Base-by-base conservation (phyloP, 2,113 vertebrate species). In the Nycticryphes semicollaris region DNA sequence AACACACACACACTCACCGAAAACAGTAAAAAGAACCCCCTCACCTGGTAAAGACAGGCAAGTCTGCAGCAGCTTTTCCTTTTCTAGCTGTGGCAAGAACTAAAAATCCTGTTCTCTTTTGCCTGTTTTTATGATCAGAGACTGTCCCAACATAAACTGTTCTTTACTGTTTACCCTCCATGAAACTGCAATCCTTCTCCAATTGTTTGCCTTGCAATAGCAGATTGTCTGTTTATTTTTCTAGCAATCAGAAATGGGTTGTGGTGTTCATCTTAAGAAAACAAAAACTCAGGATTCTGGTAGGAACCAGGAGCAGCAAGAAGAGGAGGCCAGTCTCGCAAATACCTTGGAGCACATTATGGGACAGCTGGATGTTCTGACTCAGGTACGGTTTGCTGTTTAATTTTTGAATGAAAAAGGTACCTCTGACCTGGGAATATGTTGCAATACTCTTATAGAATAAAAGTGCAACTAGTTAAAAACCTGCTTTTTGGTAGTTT, bases 341-440 rank as follows among this genome's bases (percentile, higher is more conserved):
- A 98, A 82, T 96, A 99, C 99, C 3, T 98, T 99, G 91, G 98
- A 99, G 85, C 99, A 99, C 95, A 99, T 99, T n/a, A 98, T 99
- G 93, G 97, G 98, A 84, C 99, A 99, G 89, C 97, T 99, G 94
- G 99, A 99, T 70, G 98, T 99, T 96, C 98, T 99, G 77, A 99
- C 99, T 76, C 99, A 99, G 99, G 99, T 99, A 98, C 95, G 91
- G 12, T 57, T 83, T 91, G 13, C 37, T 89, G 47, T 92, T 84
- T 74, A 43, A 54, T 78, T 85, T 91, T 56, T 5, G 24, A 24
- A 15, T 69, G 37, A 27, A 62, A 48, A 43, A 47, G 19, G 19
- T 82, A 24, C 24, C 24, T 62, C 18, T 89, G 69, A 39, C 33
- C 0, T 72, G 7, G 7, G 33, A 73, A 22, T 75, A 33, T 66